phyloP scores from a whole-genome alignment of 2,113 vertebrate species.

The Myodes glareolus region DNA sequence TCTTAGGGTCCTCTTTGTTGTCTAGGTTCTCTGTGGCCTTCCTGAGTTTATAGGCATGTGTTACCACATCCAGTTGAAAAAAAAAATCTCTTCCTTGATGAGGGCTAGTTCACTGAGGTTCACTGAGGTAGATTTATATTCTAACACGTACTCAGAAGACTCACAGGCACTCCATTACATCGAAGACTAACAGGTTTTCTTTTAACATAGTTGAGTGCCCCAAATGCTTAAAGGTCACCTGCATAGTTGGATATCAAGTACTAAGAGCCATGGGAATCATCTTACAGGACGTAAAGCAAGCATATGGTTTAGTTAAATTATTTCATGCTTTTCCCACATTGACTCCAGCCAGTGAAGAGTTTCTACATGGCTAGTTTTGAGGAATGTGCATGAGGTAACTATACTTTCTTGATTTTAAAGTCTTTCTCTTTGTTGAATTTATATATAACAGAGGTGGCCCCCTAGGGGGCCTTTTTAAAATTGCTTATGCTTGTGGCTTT shows the following conservation, averaged over 20 bases:
- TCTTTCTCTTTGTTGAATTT: conserved; percentile 57
- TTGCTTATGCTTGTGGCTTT: conserved; percentile 43
- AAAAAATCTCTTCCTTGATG: conserved; percentile 46
- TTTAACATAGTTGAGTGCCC: conserved; percentile 23
- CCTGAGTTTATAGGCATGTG: not conserved
- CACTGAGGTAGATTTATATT: conserved; percentile 25
- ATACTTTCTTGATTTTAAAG: conserved; percentile 52
- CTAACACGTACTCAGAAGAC: not conserved
- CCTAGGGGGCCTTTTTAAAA: conserved; percentile 6
- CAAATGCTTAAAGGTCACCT: conserved; percentile 39
- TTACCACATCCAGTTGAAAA: not conserved
- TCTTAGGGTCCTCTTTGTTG: too few relatives aligned
- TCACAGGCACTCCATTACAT: not conserved
- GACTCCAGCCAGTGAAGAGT: conserved; percentile 29
- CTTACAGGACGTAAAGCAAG: conserved; percentile 42
- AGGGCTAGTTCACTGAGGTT: conserved; percentile 41
- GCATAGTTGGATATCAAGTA: conserved; percentile 58
- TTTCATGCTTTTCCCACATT: conserved; percentile 48
- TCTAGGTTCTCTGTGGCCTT: not conserved
- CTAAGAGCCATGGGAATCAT: not conserved
- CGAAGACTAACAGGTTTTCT: conserved; percentile 45
- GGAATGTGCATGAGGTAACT: conserved; percentile 52
- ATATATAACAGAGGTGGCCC: conserved; percentile 36
- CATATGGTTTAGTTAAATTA: conserved; percentile 8
- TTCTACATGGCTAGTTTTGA: conserved; percentile 53